phyloP scores from a whole-genome alignment of 2,888 invertebrate genomes.

The Cantharis lateralis region DNA sequence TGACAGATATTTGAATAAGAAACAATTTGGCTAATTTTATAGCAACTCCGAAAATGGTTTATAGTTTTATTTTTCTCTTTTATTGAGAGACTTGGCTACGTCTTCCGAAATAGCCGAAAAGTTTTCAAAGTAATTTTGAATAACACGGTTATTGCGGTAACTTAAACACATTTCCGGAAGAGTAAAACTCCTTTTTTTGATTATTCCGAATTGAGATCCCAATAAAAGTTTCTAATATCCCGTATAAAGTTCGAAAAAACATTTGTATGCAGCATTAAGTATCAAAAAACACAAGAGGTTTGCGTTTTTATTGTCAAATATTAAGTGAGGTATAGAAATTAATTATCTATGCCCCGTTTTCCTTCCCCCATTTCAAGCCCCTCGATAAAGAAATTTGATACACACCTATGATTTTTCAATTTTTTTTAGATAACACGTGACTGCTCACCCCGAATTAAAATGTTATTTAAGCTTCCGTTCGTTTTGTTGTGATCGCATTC shows the following conservation, averaged over 20 bases:
- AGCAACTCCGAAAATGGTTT: background rate
- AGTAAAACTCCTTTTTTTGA: background rate
- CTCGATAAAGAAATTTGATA: background rate
- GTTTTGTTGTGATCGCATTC: background rate
- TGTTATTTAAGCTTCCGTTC: background rate
- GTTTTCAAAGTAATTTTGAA: background rate
- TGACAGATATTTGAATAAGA: background rate
- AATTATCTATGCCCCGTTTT: background rate
- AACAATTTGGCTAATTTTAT: background rate
- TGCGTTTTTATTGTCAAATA: background rate
- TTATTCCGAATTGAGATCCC: background rate
- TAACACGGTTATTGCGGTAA: background rate
- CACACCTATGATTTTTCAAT: background rate
- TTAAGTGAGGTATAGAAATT: background rate
- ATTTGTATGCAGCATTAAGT: background rate
- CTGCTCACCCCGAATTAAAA: background rate
- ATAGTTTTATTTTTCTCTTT: background rate
- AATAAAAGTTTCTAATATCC: background rate
- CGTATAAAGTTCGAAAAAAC: background rate
- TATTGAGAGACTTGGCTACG: background rate
- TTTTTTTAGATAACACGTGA: background rate
- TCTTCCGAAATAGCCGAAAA: background rate
- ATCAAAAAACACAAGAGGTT: background rate
- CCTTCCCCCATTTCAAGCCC: background rate
- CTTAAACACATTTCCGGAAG: background rate